Base-by-base conservation (phyloP, 2,888 invertebrate species). In the Operophtera brumata region DNA sequence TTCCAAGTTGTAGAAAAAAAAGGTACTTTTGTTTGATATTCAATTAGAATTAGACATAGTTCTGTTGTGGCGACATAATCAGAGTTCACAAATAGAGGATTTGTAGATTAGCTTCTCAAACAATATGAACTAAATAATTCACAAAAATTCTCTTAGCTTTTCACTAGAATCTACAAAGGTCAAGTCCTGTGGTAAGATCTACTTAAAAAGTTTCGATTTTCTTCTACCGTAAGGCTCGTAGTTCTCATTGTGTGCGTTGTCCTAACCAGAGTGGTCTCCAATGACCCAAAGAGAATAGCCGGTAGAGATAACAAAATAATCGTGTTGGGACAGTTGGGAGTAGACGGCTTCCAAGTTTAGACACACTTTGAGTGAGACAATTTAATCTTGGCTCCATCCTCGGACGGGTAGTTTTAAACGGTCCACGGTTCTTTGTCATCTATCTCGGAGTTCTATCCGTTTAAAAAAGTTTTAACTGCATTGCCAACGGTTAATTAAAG, bases 221-320 rank as follows among this genome's bases (percentile, higher is more conserved):
- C 44, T 48, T 52, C 41, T 52, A 52, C 41, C 30, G 32, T 43
- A 39, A 32, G 40, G 44, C 14, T 41, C 36, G 47, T 47, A 36
- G 47, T 35, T 47, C 30, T 37, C 39, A 51, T 56, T 57, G 47
- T 32, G 52, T 35, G 40, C 32, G 41, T 40, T 32, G 47, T 45
- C 41, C 47, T 44, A 44, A 36, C 41, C 40, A 36, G 41, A 57
- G 56, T 57, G 52, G 54, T 54, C 45, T 55, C 53, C 48, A 59
- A 63, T 52, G 46, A 53, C 48, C 53, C 46, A 47, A 34, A 55
- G 55, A 30, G 43, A 75, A 79, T 74, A 77, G 78, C 74, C 69
- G 77, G 71, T 67, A 73, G 71, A 78, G 76, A 77, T 80, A 85
- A 83, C 82, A 80, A 80, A 79, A 82, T 84, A 82, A 85, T 83